Conservation (phyloP, 2,888 invertebrate genomes). For the Microplitis deprimator region DNA sequence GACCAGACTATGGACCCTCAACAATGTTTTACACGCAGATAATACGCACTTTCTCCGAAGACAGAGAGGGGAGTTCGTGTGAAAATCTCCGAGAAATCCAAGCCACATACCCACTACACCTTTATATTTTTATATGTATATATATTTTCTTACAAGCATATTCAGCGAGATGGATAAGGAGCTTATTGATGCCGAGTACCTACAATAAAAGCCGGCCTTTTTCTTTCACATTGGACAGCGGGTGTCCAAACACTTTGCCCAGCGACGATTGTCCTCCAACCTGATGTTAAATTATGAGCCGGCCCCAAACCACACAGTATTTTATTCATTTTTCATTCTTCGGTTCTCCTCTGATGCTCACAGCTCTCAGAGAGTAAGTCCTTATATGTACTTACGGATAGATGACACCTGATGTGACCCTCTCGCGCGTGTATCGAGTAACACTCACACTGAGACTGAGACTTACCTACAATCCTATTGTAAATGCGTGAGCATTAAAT, state of each 20-base stretch:
- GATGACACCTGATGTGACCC: slow-evolving; percentile 4
- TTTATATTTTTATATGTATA: neutral
- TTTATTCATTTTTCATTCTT: slow-evolving; percentile 32
- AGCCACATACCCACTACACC: slow-evolving; percentile 32
- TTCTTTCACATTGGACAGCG: slow-evolving; percentile 52
- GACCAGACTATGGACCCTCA: slow-evolving; percentile 26
- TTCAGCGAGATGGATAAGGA: slow-evolving; percentile 48
- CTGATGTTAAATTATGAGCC: slow-evolving; percentile 45
- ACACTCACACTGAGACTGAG: slow-evolving; percentile 14
- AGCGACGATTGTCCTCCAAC: slow-evolving; percentile 39
- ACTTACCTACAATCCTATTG: slow-evolving; percentile 21
- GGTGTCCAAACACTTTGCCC: slow-evolving; percentile 52
- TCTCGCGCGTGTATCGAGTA: slow-evolving; percentile 39
- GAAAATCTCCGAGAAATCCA: slow-evolving; percentile 50
- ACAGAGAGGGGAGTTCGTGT: slow-evolving; percentile 45
- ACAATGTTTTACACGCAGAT: slow-evolving; percentile 20
- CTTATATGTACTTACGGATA: neutral
- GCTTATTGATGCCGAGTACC: slow-evolving; percentile 47
- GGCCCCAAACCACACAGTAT: slow-evolving; percentile 38
- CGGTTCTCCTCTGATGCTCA: neutral
- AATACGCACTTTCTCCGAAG: slow-evolving; percentile 20
- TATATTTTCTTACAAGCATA: slow-evolving; percentile 47
- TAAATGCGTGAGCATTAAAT: slow-evolving; percentile 13
- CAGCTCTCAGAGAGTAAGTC: neutral
- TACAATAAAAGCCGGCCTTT: slow-evolving; percentile 31